These are phyloP conservation scores for Lasioglossum oenotherae DNA, from an alignment of 2,888 invertebrate genomes.

Conservation along the genomic window DNA sequence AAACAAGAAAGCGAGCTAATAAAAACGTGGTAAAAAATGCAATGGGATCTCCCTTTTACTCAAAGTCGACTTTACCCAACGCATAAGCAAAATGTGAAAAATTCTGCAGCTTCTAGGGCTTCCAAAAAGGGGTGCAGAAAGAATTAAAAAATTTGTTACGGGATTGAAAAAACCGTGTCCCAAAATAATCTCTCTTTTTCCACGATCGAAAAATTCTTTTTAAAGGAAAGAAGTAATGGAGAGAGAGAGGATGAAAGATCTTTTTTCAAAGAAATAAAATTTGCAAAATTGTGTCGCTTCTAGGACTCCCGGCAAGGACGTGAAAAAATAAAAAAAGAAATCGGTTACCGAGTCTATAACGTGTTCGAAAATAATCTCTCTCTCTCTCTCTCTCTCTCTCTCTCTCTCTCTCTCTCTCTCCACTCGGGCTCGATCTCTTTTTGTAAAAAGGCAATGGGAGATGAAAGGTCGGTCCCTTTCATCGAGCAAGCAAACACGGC, in stretches of 20 bases:
- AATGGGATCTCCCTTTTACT: not conserved
- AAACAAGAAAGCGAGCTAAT: too few relatives aligned
- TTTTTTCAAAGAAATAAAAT: not conserved
- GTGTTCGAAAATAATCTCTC: not conserved
- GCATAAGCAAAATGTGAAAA: too few relatives aligned
- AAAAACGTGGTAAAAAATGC: too few relatives aligned
- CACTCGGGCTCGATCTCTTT: not conserved
- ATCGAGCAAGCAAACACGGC: conserved; percentile 9
- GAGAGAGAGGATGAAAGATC: not conserved
- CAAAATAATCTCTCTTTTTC: too few relatives aligned
- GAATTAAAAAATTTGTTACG: too few relatives aligned
- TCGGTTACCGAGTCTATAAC: not conserved
- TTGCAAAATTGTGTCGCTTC: not conserved
- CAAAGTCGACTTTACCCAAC: too few relatives aligned
- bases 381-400: not conserved
- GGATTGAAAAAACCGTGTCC: too few relatives aligned
- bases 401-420: not conserved
- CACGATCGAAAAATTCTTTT: too few relatives aligned
- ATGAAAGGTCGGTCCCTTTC: conserved; percentile 1
- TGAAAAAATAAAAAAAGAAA: not conserved
- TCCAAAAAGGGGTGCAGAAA: too few relatives aligned
- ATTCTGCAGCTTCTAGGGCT: too few relatives aligned
- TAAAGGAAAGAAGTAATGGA: not conserved
- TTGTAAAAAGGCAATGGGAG: not conserved
- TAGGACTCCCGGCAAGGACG: not conserved